A percentile compares a stretch with the other conserved stretches of the same genome.
Conservation (phyloP, 1,140 invertebrate genomes). For the Nephila pilipes region DNA sequence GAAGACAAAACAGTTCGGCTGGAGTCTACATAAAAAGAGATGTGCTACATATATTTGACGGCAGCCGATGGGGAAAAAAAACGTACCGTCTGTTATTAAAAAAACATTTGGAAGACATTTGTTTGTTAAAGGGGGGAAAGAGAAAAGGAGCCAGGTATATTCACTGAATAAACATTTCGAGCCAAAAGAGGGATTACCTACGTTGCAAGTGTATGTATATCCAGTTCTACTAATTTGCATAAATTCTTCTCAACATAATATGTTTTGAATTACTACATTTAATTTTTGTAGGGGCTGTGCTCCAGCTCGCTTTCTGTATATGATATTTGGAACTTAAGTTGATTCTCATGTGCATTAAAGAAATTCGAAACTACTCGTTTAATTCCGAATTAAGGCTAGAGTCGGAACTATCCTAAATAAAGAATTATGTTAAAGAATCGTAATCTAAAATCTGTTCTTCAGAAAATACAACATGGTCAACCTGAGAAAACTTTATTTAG, state of each 20-base stretch:
- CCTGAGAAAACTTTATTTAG: background rate
- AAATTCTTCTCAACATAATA: constrained; percentile 11
- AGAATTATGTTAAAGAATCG: background rate
- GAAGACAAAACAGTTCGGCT: constrained; percentile 42
- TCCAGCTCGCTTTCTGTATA: background rate
- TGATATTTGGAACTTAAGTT: background rate
- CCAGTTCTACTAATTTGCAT: constrained; percentile 56
- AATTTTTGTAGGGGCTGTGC: background rate
- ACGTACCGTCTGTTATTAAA: constrained; percentile 61
- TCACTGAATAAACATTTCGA: constrained; percentile 68
- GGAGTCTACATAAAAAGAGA: constrained; percentile 46
- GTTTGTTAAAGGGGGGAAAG: constrained; percentile 36
- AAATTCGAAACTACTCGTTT: background rate
- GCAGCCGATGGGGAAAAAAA: background rate
- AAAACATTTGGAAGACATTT: constrained; percentile 72
- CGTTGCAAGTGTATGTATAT: constrained; percentile 8
- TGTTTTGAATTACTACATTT: constrained; percentile 36
- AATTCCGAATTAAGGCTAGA: background rate
- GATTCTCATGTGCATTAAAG: constrained; percentile 18
- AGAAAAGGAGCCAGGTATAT: constrained; percentile 24
- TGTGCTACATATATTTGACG: constrained; percentile 18
- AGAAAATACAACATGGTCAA: background rate
- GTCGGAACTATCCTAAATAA: background rate
- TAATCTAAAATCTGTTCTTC: background rate
- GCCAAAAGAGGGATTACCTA: constrained; percentile 35